Evolutionary conservation across 2,113 vertebrate genomes (phyloP).

Genomic region (Telmatochromis bifrenatus): DNA sequence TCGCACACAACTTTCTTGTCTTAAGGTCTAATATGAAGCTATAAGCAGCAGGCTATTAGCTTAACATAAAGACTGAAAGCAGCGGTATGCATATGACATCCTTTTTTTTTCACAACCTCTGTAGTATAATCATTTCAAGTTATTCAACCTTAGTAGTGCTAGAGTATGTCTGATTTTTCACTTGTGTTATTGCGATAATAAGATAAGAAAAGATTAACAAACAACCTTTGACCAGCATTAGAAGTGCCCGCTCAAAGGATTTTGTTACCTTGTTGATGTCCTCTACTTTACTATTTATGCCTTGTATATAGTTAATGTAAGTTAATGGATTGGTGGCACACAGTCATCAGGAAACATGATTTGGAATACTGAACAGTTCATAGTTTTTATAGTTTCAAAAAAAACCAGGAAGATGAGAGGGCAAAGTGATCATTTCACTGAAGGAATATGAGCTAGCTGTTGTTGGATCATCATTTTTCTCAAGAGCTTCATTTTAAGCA

Average conservation of each 20-base stretch:
- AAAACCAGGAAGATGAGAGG: not conserved
- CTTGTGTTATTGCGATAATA: not conserved
- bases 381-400: not conserved
- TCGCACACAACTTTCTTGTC: not conserved
- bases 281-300: not conserved
- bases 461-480: not conserved
- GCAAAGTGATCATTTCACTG: not conserved
- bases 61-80: not conserved
- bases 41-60: not conserved
- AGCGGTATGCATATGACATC: not conserved
- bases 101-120: not conserved
- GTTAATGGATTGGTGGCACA: not conserved
- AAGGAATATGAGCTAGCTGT: not conserved
- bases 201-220: not conserved
- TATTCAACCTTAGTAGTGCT: not conserved
- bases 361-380: not conserved
- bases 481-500: not conserved
- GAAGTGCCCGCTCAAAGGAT: not conserved
- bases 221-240: not conserved
- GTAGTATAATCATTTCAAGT: not conserved
- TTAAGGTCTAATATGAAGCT: not conserved
- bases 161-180: not conserved
- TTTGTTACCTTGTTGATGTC: not conserved
- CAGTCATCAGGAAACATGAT: not conserved
- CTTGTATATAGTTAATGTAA: not conserved